Conservation (phyloP, 1,140 invertebrate genomes). For the Musca domestica region DNA sequence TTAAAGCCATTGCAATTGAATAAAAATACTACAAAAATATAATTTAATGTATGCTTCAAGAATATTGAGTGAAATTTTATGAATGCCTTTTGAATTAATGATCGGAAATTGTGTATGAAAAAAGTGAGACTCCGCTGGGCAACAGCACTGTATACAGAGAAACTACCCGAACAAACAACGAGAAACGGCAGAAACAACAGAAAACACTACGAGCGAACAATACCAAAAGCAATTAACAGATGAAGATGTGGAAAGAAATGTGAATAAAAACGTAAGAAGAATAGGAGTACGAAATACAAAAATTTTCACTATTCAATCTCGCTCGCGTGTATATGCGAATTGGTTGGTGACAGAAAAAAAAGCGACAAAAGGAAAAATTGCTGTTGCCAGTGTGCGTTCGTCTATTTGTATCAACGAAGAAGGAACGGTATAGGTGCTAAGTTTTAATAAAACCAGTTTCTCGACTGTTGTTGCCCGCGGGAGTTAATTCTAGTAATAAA, state of each 20-base stretch:
- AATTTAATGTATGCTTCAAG: constrained; percentile 29
- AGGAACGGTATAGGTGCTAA: neutral
- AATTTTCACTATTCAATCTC: constrained; percentile 23
- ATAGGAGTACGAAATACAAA: constrained; percentile 7
- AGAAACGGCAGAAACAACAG: constrained; percentile 23
- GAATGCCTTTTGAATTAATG: neutral
- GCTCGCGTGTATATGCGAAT: constrained; percentile 21
- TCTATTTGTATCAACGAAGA: neutral
- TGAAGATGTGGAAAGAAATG: no score
- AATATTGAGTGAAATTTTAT: constrained; percentile 27
- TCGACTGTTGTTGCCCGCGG: constrained; percentile 15
- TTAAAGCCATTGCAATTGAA: constrained; percentile 45
- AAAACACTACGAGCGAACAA: constrained; percentile 11
- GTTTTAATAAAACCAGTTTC: neutral
- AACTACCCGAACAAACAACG: constrained; percentile 26
- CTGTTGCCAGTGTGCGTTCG: neutral
- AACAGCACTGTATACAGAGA: constrained; percentile 20
- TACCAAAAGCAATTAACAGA: neutral
- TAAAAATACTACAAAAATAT: constrained; percentile 38
- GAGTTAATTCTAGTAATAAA: neutral
- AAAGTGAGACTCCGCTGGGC: constrained; percentile 26
- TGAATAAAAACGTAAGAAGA: constrained; percentile 7
- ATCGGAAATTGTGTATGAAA: constrained; percentile 17
- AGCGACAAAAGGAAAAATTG: neutral
- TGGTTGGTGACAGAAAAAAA: constrained; percentile 1